phyloP scores from a whole-genome alignment of 1,140 invertebrate genomes.

The Diorhabda sublineata region DNA sequence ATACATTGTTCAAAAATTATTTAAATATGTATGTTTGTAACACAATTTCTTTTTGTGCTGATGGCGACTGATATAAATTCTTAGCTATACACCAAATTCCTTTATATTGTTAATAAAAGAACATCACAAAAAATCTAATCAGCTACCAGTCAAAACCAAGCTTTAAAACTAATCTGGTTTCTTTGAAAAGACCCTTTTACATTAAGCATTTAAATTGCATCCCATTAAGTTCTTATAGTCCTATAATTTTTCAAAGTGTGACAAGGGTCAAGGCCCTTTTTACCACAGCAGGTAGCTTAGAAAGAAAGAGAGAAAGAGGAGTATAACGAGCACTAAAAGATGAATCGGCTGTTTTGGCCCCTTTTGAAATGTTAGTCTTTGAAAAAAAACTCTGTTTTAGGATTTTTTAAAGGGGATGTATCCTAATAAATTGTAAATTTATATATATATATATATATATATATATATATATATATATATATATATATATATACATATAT shows the following conservation, averaged over 20 bases:
- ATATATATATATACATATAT: no score
- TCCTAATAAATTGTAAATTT: neutral
- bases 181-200: neutral
- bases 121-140: no score
- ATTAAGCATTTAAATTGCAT: slow-evolving; percentile 8
- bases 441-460: no score
- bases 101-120: no score
- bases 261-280: slow-evolving; percentile 14
- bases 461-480: no score
- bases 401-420: neutral
- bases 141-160: no score
- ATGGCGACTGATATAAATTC: no score
- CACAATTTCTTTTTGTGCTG: no score
- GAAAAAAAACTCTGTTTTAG: neutral
- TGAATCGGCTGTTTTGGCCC: neutral
- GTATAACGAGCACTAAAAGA: neutral
- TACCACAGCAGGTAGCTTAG: slow-evolving; percentile 5
- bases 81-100: no score
- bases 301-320: neutral
- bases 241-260: slow-evolving; percentile 13
- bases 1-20: no score
- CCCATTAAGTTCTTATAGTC: slow-evolving; percentile 6
- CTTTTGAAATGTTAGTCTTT: neutral
- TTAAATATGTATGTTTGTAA: no score
- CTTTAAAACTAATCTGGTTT: neutral